Evolutionary conservation across 1,140 invertebrate genomes (phyloP), one percentile per base, ranked within the genome.

Genomic region (Onthophagus taurus): DNA sequence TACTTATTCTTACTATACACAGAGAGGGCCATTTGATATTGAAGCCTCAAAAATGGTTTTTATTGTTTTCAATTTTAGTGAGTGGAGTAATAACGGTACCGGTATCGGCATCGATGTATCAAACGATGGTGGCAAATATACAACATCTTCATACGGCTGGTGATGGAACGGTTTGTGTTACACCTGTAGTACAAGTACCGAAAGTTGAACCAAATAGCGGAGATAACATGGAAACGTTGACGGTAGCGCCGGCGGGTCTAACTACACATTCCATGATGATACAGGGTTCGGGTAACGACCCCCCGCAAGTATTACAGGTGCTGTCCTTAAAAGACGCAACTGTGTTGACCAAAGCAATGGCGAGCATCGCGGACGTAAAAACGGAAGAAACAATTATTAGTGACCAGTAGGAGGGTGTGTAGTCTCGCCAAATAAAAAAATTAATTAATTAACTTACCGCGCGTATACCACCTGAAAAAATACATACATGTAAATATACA

Each of bases 11-110:
- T n/a, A n/a, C n/a, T n/a, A n/a, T n/a, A n/a, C n/a, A n/a, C n/a
- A n/a, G n/a, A n/a, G n/a, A n/a, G n/a, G n/a, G n/a, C n/a, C n/a
- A n/a, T n/a, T n/a, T 7, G 24, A 26, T 26, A 26, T 26, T 7
- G 24, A 7, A 7, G 24, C 24, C 7, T 26, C 7, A 26, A 7
- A 7, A n/a, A 7, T 7, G 24, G 24, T 26, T 34, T 18, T 42
- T 16, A 18, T 42, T 11, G 4, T 21, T 30, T 31, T 8, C 19
- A 13, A 81, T 89, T 37, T 85, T 85, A 45, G 88, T 93, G 47
- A 91, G 87, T 57, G 90, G 92, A 31, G 92, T 96, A 65, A 92
- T 97, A 55, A 93, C 90, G 26, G 86, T 96, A 47, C 92, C 93
- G 34, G 89, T 96, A 37, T 88, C 89, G 17, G 85, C 88, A 24